phyloP scores from a whole-genome alignment of 1,140 invertebrate species.

The Tetragnatha versicolor region DNA sequence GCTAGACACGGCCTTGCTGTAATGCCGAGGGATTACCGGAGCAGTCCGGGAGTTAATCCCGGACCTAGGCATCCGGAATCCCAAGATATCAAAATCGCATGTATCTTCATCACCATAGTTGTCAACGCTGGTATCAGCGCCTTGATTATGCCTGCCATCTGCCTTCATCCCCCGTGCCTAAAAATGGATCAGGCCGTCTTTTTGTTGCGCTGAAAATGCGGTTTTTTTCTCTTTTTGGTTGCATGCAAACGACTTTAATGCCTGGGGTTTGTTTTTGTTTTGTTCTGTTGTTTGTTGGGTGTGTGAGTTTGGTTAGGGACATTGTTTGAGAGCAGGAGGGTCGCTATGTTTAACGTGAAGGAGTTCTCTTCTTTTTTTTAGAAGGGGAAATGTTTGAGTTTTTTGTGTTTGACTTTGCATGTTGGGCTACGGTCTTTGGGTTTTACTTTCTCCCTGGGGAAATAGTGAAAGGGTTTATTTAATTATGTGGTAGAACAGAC shows the following conservation, averaged over 20 bases:
- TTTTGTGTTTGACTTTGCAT: too few relatives aligned
- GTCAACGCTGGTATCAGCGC: conserved; percentile 38
- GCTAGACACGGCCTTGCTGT: conserved; percentile 44
- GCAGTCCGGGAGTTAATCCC: conserved; percentile 51
- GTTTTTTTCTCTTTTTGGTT: not conserved
- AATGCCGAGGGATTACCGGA: conserved; percentile 51
- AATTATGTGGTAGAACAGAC: too few relatives aligned
- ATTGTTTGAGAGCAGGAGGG: too few relatives aligned
- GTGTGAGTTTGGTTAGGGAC: too few relatives aligned
- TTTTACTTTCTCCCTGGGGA: too few relatives aligned
- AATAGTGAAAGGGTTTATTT: too few relatives aligned
- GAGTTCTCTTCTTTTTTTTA: too few relatives aligned
- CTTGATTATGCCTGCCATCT: conserved; percentile 43
- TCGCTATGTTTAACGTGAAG: too few relatives aligned
- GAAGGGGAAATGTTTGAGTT: too few relatives aligned
- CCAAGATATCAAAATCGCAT: conserved; percentile 53
- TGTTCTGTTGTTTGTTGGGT: too few relatives aligned
- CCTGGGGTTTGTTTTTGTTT: not conserved
- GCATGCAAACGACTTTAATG: conserved; percentile 21
- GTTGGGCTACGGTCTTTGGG: too few relatives aligned
- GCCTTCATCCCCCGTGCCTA: conserved; percentile 26
- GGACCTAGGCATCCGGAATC: conserved; percentile 39
- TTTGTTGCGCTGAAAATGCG: not conserved
- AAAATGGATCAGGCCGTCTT: conserved; percentile 31
- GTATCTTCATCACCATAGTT: conserved; percentile 51